Evolutionary conservation across 2,888 invertebrate genomes (phyloP).

Genomic region (Drosophila neoperkinsi): DNA sequence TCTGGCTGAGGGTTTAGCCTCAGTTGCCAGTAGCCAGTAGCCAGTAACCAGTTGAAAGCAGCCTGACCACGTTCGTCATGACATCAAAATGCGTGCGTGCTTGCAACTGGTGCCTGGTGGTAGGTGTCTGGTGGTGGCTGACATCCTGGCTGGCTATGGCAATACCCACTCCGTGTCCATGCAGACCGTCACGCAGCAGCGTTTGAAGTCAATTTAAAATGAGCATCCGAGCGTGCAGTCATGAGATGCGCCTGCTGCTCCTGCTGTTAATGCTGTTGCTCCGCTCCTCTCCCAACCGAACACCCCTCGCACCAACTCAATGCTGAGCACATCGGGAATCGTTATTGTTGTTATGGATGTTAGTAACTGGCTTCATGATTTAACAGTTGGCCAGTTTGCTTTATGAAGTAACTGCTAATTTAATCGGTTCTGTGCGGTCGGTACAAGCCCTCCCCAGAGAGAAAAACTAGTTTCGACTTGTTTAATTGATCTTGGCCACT

Average conservation of each 20-base stretch:
- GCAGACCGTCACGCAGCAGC: conserved; percentile 79
- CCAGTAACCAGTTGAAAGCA: conserved; percentile 34
- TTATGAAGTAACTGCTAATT: conserved; percentile 79
- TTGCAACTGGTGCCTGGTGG: conserved; percentile 35
- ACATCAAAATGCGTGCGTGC: conserved; percentile 76
- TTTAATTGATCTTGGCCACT: conserved; percentile 63
- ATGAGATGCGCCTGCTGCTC: conserved; percentile 67
- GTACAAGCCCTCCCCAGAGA: conserved; percentile 18
- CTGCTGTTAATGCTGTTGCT: conserved; percentile 1
- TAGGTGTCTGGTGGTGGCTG: neutral
- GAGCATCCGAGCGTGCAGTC: conserved; percentile 80
- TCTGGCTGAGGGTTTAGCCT: neutral
- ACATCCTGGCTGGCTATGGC: conserved; percentile 13
- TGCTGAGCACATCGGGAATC: conserved; percentile 32
- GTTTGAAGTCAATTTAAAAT: conserved; percentile 82
- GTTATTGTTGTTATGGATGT: conserved; percentile 70
- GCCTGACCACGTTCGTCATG: conserved; percentile 72
- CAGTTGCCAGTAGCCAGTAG: neutral
- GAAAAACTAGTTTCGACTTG: conserved; percentile 52
- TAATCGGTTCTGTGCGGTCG: conserved; percentile 61
- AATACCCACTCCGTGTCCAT: conserved; percentile 59
- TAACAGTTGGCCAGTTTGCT: conserved; percentile 68
- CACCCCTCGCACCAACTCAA: neutral
- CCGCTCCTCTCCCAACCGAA: neutral
- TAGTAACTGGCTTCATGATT: conserved; percentile 62